Evolutionary conservation across 2,113 vertebrate species (phyloP).

Genomic region (Callocephalon fimbriatum): DNA sequence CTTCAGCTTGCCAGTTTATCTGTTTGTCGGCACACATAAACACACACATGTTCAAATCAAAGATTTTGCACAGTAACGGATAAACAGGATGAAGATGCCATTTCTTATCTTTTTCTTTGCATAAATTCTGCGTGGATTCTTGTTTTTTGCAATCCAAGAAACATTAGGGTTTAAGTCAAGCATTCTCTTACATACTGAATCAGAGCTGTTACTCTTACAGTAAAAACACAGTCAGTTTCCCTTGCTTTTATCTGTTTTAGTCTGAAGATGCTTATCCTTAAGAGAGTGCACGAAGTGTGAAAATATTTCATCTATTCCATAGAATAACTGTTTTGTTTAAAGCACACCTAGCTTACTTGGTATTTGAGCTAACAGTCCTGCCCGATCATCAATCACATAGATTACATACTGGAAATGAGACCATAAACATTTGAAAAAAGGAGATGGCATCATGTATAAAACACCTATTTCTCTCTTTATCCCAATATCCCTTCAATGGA

Average conservation of each 20-base stretch:
- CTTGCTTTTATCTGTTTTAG: background rate
- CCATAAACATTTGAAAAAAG: background rate
- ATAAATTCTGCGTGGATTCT: background rate
- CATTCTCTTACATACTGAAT: background rate
- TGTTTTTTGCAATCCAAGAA: background rate
- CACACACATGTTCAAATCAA: background rate
- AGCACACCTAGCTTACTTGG: background rate
- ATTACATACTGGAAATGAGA: background rate
- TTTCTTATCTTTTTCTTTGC: background rate
- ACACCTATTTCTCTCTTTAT: background rate
- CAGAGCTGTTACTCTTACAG: background rate
- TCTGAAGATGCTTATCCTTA: background rate
- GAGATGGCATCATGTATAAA: background rate
- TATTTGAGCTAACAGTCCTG: background rate
- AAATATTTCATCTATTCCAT: background rate
- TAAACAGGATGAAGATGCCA: background rate
- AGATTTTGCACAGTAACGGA: background rate
- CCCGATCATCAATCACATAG: background rate
- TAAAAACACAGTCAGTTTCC: background rate
- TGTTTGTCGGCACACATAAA: background rate
- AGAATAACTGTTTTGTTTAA: background rate
- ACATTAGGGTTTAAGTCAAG: background rate
- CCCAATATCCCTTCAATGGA: background rate
- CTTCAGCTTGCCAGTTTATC: background rate
- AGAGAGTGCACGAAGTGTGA: background rate